Conservation (phyloP, 2,113 vertebrate genomes). For the Chauna torquata region DNA sequence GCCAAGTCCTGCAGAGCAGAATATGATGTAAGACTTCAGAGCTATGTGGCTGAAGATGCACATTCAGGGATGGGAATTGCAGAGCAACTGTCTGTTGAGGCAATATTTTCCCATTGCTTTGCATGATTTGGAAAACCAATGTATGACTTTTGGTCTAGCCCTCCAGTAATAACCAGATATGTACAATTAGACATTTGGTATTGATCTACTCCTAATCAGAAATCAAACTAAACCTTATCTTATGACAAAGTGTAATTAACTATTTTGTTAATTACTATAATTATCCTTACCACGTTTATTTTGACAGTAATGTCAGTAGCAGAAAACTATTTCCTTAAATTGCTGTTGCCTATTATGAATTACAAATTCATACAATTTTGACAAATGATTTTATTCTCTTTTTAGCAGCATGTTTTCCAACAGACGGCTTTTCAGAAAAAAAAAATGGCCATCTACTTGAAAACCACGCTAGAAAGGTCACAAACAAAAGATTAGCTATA, state of each 20-base stretch:
- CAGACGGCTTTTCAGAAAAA: conserved; percentile 59
- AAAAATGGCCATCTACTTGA: conserved; percentile 53
- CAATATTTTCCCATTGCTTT: neutral
- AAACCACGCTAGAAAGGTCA: conserved; percentile 55
- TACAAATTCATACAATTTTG: conserved; percentile 76
- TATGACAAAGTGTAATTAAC: conserved; percentile 76
- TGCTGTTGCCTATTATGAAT: conserved; percentile 75
- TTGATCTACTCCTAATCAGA: conserved; percentile 72
- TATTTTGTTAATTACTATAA: conserved; percentile 79
- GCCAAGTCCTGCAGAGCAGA: neutral
- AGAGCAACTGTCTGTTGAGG: neutral
- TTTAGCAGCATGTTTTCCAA: conserved; percentile 67
- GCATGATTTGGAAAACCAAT: conserved; percentile 13
- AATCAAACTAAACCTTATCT: conserved; percentile 72
- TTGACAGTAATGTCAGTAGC: conserved; percentile 70
- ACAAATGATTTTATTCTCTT: conserved; percentile 72
- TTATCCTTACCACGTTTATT: conserved; percentile 74
- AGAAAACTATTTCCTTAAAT: conserved; percentile 74
- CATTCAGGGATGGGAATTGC: neutral
- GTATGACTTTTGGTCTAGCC: neutral
- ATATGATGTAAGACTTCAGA: neutral
- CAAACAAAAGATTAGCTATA: conserved; percentile 43
- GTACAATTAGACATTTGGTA: conserved; percentile 59
- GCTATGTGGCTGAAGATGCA: neutral
- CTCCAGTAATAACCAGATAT: conserved; percentile 30